Percentiles rank a stretch among this genome's conserved stretches.
Evolutionary conservation across 2,888 invertebrate genomes (phyloP).

Genomic region (Machimus rusticus): DNA sequence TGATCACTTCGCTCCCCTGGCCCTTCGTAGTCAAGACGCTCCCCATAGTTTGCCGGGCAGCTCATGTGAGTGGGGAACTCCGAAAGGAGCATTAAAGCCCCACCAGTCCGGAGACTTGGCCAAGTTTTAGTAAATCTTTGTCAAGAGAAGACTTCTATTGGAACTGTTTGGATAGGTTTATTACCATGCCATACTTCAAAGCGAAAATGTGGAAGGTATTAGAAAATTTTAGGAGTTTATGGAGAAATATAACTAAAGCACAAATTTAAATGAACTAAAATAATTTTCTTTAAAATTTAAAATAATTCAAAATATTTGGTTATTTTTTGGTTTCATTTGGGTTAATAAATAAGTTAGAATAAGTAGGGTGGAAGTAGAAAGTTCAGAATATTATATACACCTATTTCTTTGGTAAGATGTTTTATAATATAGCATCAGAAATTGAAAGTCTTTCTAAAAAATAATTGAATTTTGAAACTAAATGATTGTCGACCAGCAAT

Average conservation of each 20-base stretch:
- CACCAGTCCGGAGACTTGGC: neutral
- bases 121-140: neutral
- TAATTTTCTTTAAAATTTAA: too few relatives aligned
- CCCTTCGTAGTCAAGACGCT: neutral
- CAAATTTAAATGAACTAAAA: neutral
- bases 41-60: neutral
- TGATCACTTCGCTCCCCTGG: neutral
- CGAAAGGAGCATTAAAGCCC: neutral
- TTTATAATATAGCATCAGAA: too few relatives aligned
- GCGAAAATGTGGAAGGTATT: neutral
- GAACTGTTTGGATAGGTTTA: neutral
- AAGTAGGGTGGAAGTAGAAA: too few relatives aligned
- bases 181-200: neutral
- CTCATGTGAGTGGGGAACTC: neutral
- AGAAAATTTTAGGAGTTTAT: neutral
- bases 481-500: too few relatives aligned
- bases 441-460: too few relatives aligned
- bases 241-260: neutral
- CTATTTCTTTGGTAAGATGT: too few relatives aligned
- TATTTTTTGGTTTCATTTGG: too few relatives aligned
- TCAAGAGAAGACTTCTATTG: neutral
- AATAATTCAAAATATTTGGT: too few relatives aligned
- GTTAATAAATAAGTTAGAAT: too few relatives aligned
- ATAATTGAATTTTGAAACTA: too few relatives aligned
- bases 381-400: too few relatives aligned